A percentile compares a stretch with the other conserved stretches of the same genome.
Evolutionary conservation across 1,140 invertebrate genomes (phyloP).

Genomic region (Vollenhovia emeryi): DNA sequence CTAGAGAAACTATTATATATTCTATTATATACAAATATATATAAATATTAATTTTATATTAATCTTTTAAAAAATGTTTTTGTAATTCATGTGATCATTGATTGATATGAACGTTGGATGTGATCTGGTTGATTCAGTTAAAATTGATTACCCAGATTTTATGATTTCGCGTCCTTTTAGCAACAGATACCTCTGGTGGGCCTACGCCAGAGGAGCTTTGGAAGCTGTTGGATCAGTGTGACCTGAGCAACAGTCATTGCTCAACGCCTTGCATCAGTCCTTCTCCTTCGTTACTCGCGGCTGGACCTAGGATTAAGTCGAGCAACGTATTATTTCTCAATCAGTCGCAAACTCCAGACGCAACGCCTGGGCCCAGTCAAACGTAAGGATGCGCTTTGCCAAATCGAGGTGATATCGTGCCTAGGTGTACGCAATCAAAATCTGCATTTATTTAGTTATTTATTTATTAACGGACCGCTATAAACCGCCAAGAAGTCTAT

Average conservation of each 20-base stretch:
- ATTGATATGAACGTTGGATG: no score
- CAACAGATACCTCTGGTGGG: slow-evolving; percentile 89
- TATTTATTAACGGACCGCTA: slow-evolving; percentile 58
- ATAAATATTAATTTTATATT: slow-evolving; percentile 20
- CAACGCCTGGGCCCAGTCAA: slow-evolving; percentile 75
- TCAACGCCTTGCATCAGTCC: slow-evolving; percentile 95
- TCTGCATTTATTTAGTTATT: slow-evolving; percentile 72
- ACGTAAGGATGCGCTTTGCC: slow-evolving; percentile 58
- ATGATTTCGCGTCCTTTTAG: slow-evolving; percentile 57
- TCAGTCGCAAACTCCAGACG: slow-evolving; percentile 86
- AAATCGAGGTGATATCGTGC: slow-evolving; percentile 29
- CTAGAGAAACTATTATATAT: neutral
- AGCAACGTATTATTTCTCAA: slow-evolving; percentile 91
- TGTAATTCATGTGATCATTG: neutral
- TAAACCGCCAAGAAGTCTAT: slow-evolving; percentile 32
- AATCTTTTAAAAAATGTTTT: neutral
- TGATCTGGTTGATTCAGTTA: neutral
- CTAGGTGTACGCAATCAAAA: neutral
- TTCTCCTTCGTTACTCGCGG: slow-evolving; percentile 88
- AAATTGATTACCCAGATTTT: slow-evolving; percentile 21
- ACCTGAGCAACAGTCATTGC: slow-evolving; percentile 93
- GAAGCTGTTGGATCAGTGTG: slow-evolving; percentile 96
- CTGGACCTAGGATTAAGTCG: slow-evolving; percentile 89
- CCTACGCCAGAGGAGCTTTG: slow-evolving; percentile 96
- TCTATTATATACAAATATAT: no score